Base-by-base conservation (phyloP, 2,888 invertebrate genomes). In the Netelia virgata region DNA sequence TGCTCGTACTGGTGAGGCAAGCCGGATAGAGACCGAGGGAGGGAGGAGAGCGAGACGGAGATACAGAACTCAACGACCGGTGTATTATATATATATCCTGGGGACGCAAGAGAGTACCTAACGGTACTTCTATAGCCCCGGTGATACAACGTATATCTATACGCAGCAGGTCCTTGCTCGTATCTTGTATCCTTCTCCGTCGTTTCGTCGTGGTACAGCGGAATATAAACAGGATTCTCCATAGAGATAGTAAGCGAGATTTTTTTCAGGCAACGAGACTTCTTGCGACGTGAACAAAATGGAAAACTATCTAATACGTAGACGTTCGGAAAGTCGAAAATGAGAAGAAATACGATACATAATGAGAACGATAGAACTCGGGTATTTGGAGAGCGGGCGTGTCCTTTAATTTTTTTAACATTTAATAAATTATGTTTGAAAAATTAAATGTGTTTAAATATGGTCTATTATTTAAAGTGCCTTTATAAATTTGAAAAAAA, bases 41-140 rank as follows among this genome's bases (percentile, higher is more conserved):
- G 28, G 28, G 28, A 5, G 28, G 6, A 28, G 18, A 11, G 59
- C 28, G n/a, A 47, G 14, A 47, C 2, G 14, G 47, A 47, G 55
- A 18, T 18, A 57, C 20, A 70, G 61, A 70, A 75, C 75, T 70
- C 74, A 69, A 63, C 78, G 68, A 14, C 14, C 14, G 10, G 47
- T 14, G 11, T 47, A 14, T 3, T 47, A 14, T 47, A 47, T 76
- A 66, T 64, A 69, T 75, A 64, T 75, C 63, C 74, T 78, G 55
- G 63, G 75, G 55, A 74, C 70, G 78, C 18, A 74, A 70, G 70
- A 63, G 70, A 83, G 55, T 23, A 61, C 36, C 41, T 83, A 83
- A 83, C 83, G 83, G 83, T 83, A 70, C 72, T 76, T 66, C 55
- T 74, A 23, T 41, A 18, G 64, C 63, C 64, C 57, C 66, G 63